Evolutionary conservation across 2,113 vertebrate genomes (phyloP).

Genomic region (Lophochroa leadbeateri): DNA sequence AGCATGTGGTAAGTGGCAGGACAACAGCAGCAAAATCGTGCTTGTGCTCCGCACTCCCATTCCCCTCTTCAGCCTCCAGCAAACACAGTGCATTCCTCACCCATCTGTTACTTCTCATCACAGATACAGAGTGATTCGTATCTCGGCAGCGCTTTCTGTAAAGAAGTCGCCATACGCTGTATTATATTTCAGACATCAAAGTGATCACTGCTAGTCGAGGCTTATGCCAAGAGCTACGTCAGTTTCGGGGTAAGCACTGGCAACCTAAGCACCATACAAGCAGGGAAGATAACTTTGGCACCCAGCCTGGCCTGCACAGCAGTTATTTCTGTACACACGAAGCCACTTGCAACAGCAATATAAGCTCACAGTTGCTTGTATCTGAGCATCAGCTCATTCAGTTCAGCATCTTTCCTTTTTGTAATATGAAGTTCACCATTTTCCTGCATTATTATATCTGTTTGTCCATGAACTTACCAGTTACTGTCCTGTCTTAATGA

Average conservation of each 20-base stretch:
- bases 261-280: not conserved
- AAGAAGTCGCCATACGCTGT: rapidly evolving
- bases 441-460: not conserved
- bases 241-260: not conserved
- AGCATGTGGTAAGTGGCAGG: not conserved
- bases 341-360: slow-evolving; percentile 21
- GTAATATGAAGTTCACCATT: not conserved
- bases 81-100: not conserved
- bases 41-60: not conserved
- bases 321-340: not conserved
- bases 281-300: slow-evolving; percentile 22
- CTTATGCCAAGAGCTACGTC: not conserved
- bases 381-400: not conserved
- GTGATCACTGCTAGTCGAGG: not conserved
- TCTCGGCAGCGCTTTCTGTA: not conserved
- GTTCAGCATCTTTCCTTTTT: not conserved
- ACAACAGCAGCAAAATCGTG: not conserved
- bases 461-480: not conserved
- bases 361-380: not conserved
- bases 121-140: not conserved
- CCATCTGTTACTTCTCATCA: not conserved
- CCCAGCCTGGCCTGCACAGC: slow-evolving; percentile 18
- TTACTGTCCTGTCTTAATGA: not conserved
- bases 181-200: not conserved
- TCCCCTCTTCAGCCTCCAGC: not conserved